phyloP scores from a whole-genome alignment of 2,888 invertebrate genomes.

The Ophraella communa region DNA sequence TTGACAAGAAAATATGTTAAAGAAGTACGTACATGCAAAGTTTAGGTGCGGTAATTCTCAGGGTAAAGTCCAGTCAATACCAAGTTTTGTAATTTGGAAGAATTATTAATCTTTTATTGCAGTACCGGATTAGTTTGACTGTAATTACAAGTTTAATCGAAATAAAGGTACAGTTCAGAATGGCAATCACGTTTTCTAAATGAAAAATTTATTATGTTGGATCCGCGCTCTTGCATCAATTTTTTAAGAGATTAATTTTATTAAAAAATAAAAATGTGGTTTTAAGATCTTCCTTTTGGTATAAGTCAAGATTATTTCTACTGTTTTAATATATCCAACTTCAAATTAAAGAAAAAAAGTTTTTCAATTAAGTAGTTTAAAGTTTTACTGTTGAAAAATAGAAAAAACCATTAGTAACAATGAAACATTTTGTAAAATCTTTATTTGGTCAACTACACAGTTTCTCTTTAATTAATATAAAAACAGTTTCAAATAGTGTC shows the following conservation, averaged over 20 bases:
- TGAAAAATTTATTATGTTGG: neutral
- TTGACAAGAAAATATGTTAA: slow-evolving; percentile 4
- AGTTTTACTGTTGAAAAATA: no score
- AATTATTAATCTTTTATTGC: neutral
- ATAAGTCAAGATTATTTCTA: no score
- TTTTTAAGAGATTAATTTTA: neutral
- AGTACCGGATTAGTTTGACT: neutral
- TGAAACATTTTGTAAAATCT: no score
- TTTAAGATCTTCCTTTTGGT: no score
- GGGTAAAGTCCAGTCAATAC: neutral
- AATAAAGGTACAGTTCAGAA: no score
- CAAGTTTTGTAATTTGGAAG: neutral
- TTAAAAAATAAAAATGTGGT: neutral
- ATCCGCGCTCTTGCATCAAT: neutral
- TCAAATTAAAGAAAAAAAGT: no score
- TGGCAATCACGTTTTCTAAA: neutral
- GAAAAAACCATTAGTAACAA: no score
- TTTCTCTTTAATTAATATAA: no score
- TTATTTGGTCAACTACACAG: no score
- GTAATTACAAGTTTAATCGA: neutral
- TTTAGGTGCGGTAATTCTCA: slow-evolving; percentile 3
- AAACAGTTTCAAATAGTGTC: no score
- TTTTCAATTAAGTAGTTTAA: no score
- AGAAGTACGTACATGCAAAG: slow-evolving; percentile 15
- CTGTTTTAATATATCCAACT: no score